phyloP scores from a whole-genome alignment of 2,113 vertebrate species.

The Diadophis punctatus region DNA sequence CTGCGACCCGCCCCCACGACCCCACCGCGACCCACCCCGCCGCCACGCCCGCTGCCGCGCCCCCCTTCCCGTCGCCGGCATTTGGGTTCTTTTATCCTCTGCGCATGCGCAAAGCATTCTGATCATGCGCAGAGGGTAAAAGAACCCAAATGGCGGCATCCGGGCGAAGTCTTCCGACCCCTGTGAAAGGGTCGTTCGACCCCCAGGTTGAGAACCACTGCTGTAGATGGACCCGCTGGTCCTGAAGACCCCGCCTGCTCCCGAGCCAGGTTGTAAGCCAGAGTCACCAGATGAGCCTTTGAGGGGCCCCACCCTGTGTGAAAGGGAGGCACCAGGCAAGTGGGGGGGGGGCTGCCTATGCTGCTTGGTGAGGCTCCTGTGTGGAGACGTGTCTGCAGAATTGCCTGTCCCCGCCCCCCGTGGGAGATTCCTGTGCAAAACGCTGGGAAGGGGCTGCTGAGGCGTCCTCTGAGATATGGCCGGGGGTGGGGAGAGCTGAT shows the following conservation, averaged over 20 bases:
- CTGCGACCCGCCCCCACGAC: too few relatives aligned
- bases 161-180: too few relatives aligned
- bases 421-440: neutral
- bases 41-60: too few relatives aligned
- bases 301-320: neutral
- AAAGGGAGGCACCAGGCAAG: neutral
- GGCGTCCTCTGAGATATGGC: neutral
- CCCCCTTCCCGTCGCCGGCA: too few relatives aligned
- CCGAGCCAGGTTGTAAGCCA: neutral
- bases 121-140: too few relatives aligned
- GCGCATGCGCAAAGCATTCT: too few relatives aligned
- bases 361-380: neutral
- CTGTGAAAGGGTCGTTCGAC: too few relatives aligned
- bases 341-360: neutral
- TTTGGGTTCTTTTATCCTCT: too few relatives aligned
- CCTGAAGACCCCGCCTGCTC: neutral
- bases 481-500: neutral
- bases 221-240: neutral
- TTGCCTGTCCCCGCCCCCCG: accelerated
- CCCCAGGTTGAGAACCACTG: too few relatives aligned
- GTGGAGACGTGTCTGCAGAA: neutral
- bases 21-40: too few relatives aligned
- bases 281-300: neutral
- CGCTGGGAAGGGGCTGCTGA: neutral
- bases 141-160: too few relatives aligned